Base-by-base conservation (phyloP, 2,797 vertebrate species). In the Xiphophorus birchmanni region DNA sequence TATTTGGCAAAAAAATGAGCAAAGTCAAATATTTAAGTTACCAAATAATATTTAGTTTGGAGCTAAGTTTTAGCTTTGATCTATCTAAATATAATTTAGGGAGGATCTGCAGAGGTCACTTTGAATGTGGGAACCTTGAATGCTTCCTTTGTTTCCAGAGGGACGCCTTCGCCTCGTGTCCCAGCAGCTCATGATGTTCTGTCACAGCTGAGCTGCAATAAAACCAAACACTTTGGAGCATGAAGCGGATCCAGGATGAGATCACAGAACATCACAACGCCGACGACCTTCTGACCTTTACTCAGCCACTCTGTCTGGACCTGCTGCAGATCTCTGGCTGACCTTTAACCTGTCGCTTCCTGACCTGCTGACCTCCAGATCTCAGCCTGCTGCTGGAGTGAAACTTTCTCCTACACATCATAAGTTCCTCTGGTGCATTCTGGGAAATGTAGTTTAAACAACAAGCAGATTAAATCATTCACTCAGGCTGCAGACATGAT, bases 381-480 rank as follows among this genome's bases (percentile, higher is more conserved):
- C 60, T 65, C 50, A 52, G 50, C 18, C 50, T 37, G 37, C 32
- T 18, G 32, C 5, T 21, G 6, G 17, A 18, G 6, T 65, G 6
- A 65, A 35, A 35, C 7, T 18, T 65, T 65, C 26, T 75, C 7
- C 13, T 47, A 7, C 11, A 13, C n/a, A 32, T n/a, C 4, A 60
- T 32, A 13, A 63, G 15, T 63, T 63, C 4, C 26, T 37, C 29
- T 77, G 60, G 13, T 67, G 45, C 60, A 77, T 48, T 67, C 32
- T 50, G 60, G 45, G 60, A 75, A 75, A 58, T 44, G 26, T n/a
- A 75, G 50, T 75, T 42, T 42, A 40, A 67, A 67, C 8, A 29
- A 32, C 58, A 32, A 32, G 4, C n/a, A 13, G 18, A 12, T 37
- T 1, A 67, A 67, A 3, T 9, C 12, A 42, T 32, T 12, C 17